These are phyloP conservation scores for Gryllus bimaculatus DNA, from an alignment of 1,140 invertebrate genomes.

Conservation along the genomic window DNA sequence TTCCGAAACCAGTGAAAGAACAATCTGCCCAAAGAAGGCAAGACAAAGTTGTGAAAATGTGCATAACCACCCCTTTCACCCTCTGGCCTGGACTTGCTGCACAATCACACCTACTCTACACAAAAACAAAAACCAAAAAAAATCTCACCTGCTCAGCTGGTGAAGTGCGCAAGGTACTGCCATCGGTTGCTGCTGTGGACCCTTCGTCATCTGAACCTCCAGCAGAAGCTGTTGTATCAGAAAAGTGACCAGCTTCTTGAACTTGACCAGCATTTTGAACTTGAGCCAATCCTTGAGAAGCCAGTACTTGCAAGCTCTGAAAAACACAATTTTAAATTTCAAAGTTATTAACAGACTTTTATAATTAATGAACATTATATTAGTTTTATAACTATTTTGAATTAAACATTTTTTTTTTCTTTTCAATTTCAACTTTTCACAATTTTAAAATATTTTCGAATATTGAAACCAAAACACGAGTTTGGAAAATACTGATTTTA, in stretches of 20 bases:
- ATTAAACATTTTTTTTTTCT: background rate
- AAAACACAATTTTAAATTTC: constrained; percentile 6
- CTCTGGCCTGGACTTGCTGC: background rate
- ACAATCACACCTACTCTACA: background rate
- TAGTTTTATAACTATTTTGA: background rate
- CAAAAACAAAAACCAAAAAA: background rate
- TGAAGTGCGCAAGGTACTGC: constrained; percentile 80
- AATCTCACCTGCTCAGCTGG: constrained; percentile 59
- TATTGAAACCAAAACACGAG: too few relatives aligned
- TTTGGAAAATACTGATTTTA: too few relatives aligned
- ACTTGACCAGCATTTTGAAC: constrained; percentile 23
- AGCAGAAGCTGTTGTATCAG: constrained; percentile 71
- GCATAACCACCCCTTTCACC: background rate
- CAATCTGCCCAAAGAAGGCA: too few relatives aligned
- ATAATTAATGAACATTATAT: too few relatives aligned
- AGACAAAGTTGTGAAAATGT: too few relatives aligned
- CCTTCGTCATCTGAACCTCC: constrained; percentile 88
- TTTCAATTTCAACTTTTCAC: background rate
- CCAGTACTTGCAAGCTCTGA: constrained; percentile 31
- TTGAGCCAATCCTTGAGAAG: constrained; percentile 24
- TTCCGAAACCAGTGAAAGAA: too few relatives aligned
- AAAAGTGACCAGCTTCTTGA: constrained; percentile 50
- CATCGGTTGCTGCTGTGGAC: constrained; percentile 87
- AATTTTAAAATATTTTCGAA: background rate
- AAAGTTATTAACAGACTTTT: too few relatives aligned